Percentiles rank a stretch among this genome's conserved stretches.
phyloP scores from a whole-genome alignment of 2,888 invertebrate genomes.

The Bhutanitis thaidina region DNA sequence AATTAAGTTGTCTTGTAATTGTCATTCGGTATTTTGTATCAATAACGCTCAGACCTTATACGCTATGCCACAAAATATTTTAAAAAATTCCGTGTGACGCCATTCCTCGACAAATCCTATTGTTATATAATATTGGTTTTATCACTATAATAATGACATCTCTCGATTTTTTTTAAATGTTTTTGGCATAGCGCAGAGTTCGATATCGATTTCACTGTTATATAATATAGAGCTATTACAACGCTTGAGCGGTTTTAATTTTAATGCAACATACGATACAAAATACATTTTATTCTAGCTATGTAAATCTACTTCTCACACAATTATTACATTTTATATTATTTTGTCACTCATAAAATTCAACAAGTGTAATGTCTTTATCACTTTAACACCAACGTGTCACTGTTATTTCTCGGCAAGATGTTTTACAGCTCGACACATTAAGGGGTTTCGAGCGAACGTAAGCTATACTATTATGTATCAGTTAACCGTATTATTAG shows the following conservation, averaged over 20 bases:
- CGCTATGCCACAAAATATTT: too few species aligned
- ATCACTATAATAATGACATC: too few species aligned
- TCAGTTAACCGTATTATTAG: conserved; percentile 17
- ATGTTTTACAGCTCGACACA: background rate
- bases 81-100: too few species aligned
- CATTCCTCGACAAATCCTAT: too few species aligned
- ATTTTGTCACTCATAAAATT: conserved; percentile 39
- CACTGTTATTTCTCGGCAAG: conserved; percentile 26
- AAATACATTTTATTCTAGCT: conserved; percentile 42
- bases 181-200: too few species aligned
- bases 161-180: too few species aligned
- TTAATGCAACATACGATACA: conserved; percentile 37
- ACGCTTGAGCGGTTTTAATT: conserved; percentile 38
- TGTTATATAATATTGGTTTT: too few species aligned
- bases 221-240: conserved; percentile 29
- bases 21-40: conserved; percentile 29
- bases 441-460: conserved; percentile 25
- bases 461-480: conserved; percentile 28
- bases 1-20: conserved; percentile 35
- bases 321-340: conserved; percentile 39
- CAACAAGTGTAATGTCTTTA: conserved; percentile 31
- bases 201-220: conserved; percentile 29
- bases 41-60: conserved; percentile 32
- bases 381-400: conserved; percentile 26
- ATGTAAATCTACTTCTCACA: conserved; percentile 47